These are phyloP conservation scores for Sebastes matsubarae DNA, from an alignment of 2,797 vertebrate genomes.

Conservation along the genomic window DNA sequence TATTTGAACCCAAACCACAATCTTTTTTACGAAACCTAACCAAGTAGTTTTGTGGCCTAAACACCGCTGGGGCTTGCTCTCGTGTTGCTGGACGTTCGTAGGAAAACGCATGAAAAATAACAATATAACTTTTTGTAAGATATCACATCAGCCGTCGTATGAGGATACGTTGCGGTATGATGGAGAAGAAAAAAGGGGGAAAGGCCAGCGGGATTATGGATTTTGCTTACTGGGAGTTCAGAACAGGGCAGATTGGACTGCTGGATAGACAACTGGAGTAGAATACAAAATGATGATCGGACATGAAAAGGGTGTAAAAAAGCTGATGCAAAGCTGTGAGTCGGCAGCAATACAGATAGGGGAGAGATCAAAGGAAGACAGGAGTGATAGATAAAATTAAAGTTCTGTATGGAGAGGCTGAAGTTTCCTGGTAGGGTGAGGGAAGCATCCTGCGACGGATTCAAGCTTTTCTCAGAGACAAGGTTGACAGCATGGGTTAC, in stretches of 20 bases:
- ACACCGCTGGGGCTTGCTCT: too few species aligned
- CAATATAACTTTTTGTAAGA: neutral
- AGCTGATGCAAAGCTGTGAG: slow-evolving; percentile 1
- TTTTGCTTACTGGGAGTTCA: neutral
- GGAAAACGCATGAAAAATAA: neutral
- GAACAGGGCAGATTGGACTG: neutral
- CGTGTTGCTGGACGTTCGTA: too few species aligned
- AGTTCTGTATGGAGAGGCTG: neutral
- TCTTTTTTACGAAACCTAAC: too few species aligned
- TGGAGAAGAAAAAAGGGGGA: neutral
- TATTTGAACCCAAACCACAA: too few species aligned
- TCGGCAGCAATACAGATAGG: neutral
- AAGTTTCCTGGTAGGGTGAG: neutral
- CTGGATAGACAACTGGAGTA: neutral
- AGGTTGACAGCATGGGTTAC: neutral
- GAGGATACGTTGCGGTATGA: neutral
- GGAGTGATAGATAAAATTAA: slow-evolving; percentile 3
- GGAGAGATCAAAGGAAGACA: slow-evolving; percentile 29
- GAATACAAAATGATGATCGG: slow-evolving; percentile 27
- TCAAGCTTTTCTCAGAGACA: neutral
- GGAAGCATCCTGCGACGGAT: slow-evolving; percentile 4
- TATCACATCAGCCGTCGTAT: too few species aligned
- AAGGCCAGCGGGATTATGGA: neutral
- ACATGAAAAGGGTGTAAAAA: slow-evolving; percentile 12
- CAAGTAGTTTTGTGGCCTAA: too few species aligned